Conservation (phyloP, 2,888 invertebrate genomes). For the Ferdinandea cuprea region DNA sequence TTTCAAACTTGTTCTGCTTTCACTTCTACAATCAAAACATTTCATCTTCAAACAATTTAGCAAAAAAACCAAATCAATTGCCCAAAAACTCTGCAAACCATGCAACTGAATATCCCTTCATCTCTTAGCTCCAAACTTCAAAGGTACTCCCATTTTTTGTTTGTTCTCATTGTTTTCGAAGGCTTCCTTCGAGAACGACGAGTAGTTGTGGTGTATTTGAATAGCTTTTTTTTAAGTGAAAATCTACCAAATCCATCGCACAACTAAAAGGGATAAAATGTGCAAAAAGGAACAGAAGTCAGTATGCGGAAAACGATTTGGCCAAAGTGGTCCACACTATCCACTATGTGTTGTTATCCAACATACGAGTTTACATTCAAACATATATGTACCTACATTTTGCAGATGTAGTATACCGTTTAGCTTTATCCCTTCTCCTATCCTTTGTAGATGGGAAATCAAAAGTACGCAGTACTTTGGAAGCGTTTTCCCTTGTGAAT, state of each 20-base stretch:
- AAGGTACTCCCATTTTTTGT: slow-evolving; percentile 1
- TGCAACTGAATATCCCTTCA: background rate
- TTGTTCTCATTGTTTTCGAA: background rate
- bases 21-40: too few species aligned
- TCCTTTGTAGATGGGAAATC: slow-evolving; percentile 24
- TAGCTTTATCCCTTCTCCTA: slow-evolving; percentile 17
- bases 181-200: background rate
- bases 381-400: too few species aligned
- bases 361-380: background rate
- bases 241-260: background rate
- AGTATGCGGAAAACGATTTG: slow-evolving; percentile 14
- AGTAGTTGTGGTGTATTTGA: slow-evolving; percentile 3
- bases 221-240: background rate
- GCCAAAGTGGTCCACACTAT: background rate
- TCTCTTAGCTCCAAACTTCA: too few species aligned
- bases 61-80: slow-evolving; percentile 12
- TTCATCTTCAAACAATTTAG: too few species aligned
- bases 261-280: slow-evolving; percentile 4
- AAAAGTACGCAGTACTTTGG: slow-evolving; percentile 24
- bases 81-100: background rate
- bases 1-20: too few species aligned
- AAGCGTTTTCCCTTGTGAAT: slow-evolving; percentile 31
- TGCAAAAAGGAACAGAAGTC: background rate
- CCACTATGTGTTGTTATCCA: background rate
- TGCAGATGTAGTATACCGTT: slow-evolving; percentile 36